Percentiles rank a stretch among this genome's conserved stretches.
Evolutionary conservation across 2,888 invertebrate species (phyloP).

Genomic region (Apodemia zela): DNA sequence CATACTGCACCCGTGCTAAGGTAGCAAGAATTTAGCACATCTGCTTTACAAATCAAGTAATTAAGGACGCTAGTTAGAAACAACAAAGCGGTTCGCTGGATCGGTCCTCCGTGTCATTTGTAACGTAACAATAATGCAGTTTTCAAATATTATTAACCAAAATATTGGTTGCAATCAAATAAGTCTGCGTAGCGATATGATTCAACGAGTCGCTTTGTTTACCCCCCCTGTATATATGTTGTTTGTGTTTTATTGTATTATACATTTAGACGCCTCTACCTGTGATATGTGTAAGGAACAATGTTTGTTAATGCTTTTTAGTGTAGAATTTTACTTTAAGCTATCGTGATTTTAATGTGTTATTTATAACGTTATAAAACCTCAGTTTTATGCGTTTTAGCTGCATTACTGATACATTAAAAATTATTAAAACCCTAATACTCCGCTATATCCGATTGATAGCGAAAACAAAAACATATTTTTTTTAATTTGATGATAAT

Average conservation of each 20-base stretch:
- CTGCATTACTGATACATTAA: background rate
- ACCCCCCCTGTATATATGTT: no score
- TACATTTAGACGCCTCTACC: constrained; percentile 45
- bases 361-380: background rate
- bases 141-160: no score
- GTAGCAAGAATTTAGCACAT: background rate
- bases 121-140: no score
- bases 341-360: background rate
- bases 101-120: no score
- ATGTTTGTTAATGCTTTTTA: constrained; percentile 32
- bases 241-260: constrained; percentile 17
- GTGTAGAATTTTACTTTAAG: constrained; percentile 7
- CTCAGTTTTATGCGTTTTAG: background rate
- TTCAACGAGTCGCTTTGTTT: no score
- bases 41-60: background rate
- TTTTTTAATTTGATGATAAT: no score
- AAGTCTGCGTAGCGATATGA: no score
- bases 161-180: no score
- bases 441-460: no score
- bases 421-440: no score
- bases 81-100: background rate
- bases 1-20: background rate
- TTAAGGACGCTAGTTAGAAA: background rate
- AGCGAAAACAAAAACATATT: no score
- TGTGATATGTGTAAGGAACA: constrained; percentile 59